These are phyloP conservation scores for Oxyteleia sp. DNA, from an alignment of 2,888 invertebrate species.

Conservation along the genomic window DNA sequence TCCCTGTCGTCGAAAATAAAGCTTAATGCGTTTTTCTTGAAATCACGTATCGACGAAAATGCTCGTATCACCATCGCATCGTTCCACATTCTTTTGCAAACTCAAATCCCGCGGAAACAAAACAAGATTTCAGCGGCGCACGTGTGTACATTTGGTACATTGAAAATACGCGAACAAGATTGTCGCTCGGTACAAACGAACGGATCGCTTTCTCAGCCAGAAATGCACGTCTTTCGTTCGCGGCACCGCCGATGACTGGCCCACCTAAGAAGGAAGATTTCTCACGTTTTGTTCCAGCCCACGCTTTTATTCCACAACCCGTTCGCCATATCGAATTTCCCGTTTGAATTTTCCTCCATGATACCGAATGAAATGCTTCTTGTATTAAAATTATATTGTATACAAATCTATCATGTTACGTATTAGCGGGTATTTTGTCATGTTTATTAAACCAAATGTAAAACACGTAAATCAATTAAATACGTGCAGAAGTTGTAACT, in stretches of 20 bases:
- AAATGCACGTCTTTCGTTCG: slow-evolving; percentile 1
- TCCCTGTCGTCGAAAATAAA: slow-evolving; percentile 28
- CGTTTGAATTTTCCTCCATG: slow-evolving; percentile 27
- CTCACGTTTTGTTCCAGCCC: slow-evolving; percentile 40
- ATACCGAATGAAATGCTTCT: slow-evolving; percentile 27
- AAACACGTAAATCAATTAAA: slow-evolving; percentile 12
- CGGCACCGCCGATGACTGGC: slow-evolving; percentile 1
- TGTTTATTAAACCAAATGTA: slow-evolving; percentile 18
- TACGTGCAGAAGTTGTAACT: not conserved
- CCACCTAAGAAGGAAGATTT: slow-evolving; percentile 18
- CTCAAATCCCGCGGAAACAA: slow-evolving; percentile 29
- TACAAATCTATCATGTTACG: slow-evolving; percentile 9
- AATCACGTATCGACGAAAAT: slow-evolving; percentile 44
- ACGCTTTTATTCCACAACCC: slow-evolving; percentile 1
- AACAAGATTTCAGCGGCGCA: slow-evolving; percentile 1
- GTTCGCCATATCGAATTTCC: slow-evolving; percentile 37
- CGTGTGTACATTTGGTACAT: slow-evolving; percentile 34
- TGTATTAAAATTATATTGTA: slow-evolving; percentile 28
- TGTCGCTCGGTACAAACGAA: slow-evolving; percentile 41
- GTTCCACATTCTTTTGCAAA: slow-evolving; percentile 35
- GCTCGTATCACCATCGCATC: slow-evolving; percentile 16
- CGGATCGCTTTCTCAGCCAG: slow-evolving; percentile 8
- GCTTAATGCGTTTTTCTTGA: slow-evolving; percentile 31
- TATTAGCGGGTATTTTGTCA: slow-evolving; percentile 16
- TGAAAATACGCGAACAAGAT: slow-evolving; percentile 29